Base-by-base conservation (phyloP, 2,888 invertebrate genomes). In the Theretra japonica region DNA sequence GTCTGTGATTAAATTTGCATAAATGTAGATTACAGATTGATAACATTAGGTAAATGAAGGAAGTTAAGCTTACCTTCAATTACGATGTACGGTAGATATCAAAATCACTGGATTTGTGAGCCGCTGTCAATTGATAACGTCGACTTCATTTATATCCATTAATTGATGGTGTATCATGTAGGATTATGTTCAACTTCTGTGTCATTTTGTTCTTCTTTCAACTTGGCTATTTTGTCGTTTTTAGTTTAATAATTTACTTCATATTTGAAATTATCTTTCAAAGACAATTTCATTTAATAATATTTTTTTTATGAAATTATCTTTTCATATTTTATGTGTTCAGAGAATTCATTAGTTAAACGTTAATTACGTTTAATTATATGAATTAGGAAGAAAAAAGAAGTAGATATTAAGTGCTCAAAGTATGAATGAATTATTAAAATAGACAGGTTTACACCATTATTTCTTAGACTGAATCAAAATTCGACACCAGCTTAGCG, bases 1-100 rank as follows among this genome's bases (percentile, higher is more conserved):
- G 25, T 73, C n/a, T 68, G 70, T 75, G 69, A 77, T 81, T 77
- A 78, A 79, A 80, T 83, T 80, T 77, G 71, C 79, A 80, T 80
- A 78, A 81, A 75, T 76, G 76, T 69, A 72, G 74, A 74, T 75
- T 70, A 74, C 73, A 74, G 70, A 77, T 75, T 74, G 73, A 75
- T 73, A 74, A 70, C 59, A 69, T 74, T 73, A 75, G 71, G 57
- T 74, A 58, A 75, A 77, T 73, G 30, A 65, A 60, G 70, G 70
- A 70, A 70, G 60, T 50, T 70, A 70, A 23, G 59, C 60, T 30
- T 53, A 41, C 50, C 50, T 48, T 70, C 59, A 30, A 70, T 50
- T 70, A 70, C 48, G 60, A 41, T 48, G 30, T 33, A 21, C 33
- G 21, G 7, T 21, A 33, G 62, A 48, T 23, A 65, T 65, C 48